Base-by-base conservation (phyloP, 1,140 invertebrate genomes). In the Bombus vancouverensis region DNA sequence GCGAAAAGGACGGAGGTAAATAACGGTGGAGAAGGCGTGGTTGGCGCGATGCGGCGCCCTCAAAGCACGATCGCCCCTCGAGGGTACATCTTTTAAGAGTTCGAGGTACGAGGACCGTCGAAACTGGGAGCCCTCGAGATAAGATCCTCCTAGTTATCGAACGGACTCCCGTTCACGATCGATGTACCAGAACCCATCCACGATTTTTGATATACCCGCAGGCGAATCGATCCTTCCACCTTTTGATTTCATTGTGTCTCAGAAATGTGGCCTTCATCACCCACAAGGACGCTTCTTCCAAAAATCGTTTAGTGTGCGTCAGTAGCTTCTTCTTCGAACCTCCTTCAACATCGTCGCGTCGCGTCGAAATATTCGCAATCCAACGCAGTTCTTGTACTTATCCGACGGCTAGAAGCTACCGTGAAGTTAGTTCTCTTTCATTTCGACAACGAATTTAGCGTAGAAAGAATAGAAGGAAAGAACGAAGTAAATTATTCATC, bases 111-210 rank as follows among this genome's bases (percentile, higher is more conserved):
- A 83, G 84, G 86, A 91, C 86, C 87, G 85, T 88, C 90, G 93
- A 93, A 93, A 93, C 93, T 93, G 93, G 93, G 83, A 93, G 93
- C 93, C 82, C 85, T 34, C 44, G 68, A 93, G 93, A 93, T 93
- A 93, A 93, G 93, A 93, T 93, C 93, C 92, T 92, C 83, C 92
- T 93, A 93, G 93, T 93, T 93, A 93, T 93, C 93, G 92, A 92
- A 89, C 87, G 88, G 91, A 93, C 93, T 93, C 93, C 93, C 75
- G 93, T 92, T 92, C 84, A 91, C 83, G 76, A 90, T 87, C 90
- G 88, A 91, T 82, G 86, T 81, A 86, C 83, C 86, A 79, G 71
- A 86, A 81, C 88, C 88, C 88, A 82, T 90, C 84, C 85, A 83
- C 80, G 78, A 66, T 53, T 83, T 88, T 90, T 74, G 87, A 83